Conservation (phyloP, 2,797 vertebrate species). For the Sparidentex hasta region DNA sequence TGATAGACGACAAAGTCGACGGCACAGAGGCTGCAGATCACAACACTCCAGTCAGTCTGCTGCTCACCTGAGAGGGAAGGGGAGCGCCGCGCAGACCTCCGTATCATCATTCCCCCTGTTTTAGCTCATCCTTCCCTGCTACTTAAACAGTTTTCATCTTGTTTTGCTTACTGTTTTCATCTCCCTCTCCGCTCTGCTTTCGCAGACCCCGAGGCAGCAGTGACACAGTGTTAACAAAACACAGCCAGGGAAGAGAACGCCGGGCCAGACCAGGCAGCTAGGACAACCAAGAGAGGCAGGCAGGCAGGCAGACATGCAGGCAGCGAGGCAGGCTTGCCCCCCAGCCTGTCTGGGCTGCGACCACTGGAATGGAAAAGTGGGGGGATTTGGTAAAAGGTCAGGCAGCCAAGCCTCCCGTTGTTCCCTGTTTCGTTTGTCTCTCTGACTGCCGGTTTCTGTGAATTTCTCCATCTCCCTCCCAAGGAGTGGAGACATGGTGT, state of each 20-base stretch:
- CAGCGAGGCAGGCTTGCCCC: conserved; percentile 59
- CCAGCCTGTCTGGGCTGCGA: conserved; percentile 81
- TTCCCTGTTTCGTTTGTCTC: conserved; percentile 67
- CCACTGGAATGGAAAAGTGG: conserved; percentile 85
- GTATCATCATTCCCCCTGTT: conserved; percentile 10
- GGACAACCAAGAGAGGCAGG: conserved; percentile 55
- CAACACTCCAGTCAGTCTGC: conserved; percentile 61
- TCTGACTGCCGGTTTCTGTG: conserved; percentile 57
- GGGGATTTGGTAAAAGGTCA: conserved; percentile 85
- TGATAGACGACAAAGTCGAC: conserved; percentile 63
- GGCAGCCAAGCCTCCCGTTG: conserved; percentile 73
- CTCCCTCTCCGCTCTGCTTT: conserved; percentile 27
- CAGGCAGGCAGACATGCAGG: conserved; percentile 56
- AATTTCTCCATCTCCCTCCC: conserved; percentile 59
- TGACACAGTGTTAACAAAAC: conserved; percentile 59
- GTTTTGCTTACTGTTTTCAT: conserved; percentile 31
- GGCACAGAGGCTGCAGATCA: conserved; percentile 70
- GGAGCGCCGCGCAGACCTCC: conserved; percentile 10
- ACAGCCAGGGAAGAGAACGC: conserved; percentile 38
- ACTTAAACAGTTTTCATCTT: conserved; percentile 42
- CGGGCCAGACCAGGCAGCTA: conserved; percentile 42
- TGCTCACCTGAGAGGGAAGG: conserved; percentile 62
- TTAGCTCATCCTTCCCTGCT: conserved; percentile 39
- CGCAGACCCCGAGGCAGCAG: conserved; percentile 40
- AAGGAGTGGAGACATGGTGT: conserved; percentile 50